phyloP scores from a whole-genome alignment of 2,113 vertebrate genomes.

The Ancistrus triradiatus region DNA sequence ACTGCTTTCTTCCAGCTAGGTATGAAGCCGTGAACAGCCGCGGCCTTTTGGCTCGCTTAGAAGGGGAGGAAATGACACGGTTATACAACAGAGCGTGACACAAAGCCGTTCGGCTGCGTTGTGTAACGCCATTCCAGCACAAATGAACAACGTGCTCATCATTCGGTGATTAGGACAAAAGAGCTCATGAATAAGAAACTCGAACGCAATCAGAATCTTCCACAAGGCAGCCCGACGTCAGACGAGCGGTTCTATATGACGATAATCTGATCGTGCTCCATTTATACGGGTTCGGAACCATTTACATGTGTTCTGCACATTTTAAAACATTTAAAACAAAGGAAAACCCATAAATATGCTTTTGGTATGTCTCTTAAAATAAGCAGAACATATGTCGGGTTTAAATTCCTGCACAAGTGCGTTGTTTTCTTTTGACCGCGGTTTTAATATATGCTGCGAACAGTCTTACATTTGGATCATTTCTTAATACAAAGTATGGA shows the following conservation, averaged over 20 bases:
- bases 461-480: no score
- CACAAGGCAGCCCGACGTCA: not conserved
- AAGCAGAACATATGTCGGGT: no score
- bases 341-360: no score
- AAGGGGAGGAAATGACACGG: not conserved
- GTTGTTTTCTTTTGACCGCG: no score
- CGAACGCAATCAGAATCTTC: not conserved
- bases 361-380: no score
- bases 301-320: no score
- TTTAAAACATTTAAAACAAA: no score
- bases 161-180: not conserved
- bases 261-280: no score
- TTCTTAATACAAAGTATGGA: no score
- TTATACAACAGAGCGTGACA: not conserved
- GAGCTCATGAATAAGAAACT: not conserved
- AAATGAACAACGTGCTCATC: not conserved
- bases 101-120: not conserved
- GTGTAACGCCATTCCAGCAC: not conserved
- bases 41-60: slow-evolving; percentile 6
- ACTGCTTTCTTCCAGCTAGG: not conserved
- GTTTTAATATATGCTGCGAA: no score
- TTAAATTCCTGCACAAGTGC: no score
- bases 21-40: slow-evolving; percentile 2
- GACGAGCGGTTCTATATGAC: not conserved
- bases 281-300: no score